A percentile compares a stretch with the other conserved stretches of the same genome.
Evolutionary conservation across 2,113 vertebrate genomes (phyloP).

Genomic region (Bujurquina vittata): DNA sequence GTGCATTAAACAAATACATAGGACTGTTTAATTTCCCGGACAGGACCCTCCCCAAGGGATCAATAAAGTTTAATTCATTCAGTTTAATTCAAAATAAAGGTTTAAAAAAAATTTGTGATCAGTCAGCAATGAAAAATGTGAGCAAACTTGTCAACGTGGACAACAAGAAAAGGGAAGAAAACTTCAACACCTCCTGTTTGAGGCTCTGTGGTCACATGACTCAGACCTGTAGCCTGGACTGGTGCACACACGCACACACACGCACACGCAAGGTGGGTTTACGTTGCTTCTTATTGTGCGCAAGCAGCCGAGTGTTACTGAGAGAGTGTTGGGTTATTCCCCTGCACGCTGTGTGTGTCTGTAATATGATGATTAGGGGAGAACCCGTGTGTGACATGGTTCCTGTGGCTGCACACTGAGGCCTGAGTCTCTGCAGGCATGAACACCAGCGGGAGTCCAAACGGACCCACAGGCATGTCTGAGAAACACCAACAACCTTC

Average conservation of each 20-base stretch:
- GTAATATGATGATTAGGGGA: slow-evolving; percentile 1
- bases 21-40: too few relatives aligned
- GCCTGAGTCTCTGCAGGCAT: background rate
- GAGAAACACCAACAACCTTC: background rate
- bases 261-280: background rate
- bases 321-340: background rate
- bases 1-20: too few relatives aligned
- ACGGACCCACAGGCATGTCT: background rate
- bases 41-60: too few relatives aligned
- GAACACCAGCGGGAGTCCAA: background rate
- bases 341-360: background rate
- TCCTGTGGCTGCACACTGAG: background rate
- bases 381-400: background rate
- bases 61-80: too few relatives aligned
- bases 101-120: background rate
- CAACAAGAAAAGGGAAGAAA: background rate
- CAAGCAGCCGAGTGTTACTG: background rate
- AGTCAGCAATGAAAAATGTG: background rate
- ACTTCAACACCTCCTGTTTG: background rate
- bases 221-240: background rate
- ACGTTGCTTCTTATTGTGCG: background rate
- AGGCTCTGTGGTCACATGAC: background rate
- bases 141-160: background rate
- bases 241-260: background rate
- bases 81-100: too few relatives aligned